Conservation (phyloP, 2,113 vertebrate species). For the Cinclus mexicanus region DNA sequence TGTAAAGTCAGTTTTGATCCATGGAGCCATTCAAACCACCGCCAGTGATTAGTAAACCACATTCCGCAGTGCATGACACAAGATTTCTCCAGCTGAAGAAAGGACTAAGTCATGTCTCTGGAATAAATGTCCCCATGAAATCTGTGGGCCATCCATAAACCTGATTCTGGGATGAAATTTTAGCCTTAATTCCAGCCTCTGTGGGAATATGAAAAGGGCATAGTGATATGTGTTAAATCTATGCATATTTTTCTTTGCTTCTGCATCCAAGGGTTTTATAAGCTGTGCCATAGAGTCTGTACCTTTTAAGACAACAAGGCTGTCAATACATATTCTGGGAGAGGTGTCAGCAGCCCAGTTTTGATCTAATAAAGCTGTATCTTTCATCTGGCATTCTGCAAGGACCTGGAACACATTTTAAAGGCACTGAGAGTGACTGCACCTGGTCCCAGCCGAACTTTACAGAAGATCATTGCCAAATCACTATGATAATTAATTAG, state of each 20-base stretch:
- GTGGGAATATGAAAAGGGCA: not conserved
- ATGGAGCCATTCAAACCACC: constrained; percentile 33
- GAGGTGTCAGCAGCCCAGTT: not conserved
- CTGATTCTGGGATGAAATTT: constrained; percentile 31
- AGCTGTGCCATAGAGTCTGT: not conserved
- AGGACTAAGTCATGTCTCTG: not conserved
- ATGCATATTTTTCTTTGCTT: not conserved
- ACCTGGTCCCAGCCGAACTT: not conserved
- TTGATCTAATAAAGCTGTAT: not conserved
- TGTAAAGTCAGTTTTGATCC: constrained; percentile 40
- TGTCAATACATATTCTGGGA: not conserved
- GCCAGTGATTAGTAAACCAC: constrained; percentile 26
- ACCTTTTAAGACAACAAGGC: not conserved
- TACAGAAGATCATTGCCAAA: constrained; percentile 3
- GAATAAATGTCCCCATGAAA: constrained; percentile 38
- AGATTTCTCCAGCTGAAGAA: not conserved
- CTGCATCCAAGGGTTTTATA: not conserved
- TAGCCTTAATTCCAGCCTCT: not conserved
- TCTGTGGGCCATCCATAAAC: constrained; percentile 17
- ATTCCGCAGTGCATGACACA: not conserved
- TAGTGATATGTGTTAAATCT: not conserved
- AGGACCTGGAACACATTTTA: not conserved
- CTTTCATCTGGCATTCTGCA: constrained; percentile 2
- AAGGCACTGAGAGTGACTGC: not conserved
- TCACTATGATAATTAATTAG: constrained; percentile 32